Percentiles rank a stretch among this genome's conserved stretches.
Evolutionary conservation across 2,113 vertebrate species (phyloP).

Genomic region (Microtus ochrogaster): DNA sequence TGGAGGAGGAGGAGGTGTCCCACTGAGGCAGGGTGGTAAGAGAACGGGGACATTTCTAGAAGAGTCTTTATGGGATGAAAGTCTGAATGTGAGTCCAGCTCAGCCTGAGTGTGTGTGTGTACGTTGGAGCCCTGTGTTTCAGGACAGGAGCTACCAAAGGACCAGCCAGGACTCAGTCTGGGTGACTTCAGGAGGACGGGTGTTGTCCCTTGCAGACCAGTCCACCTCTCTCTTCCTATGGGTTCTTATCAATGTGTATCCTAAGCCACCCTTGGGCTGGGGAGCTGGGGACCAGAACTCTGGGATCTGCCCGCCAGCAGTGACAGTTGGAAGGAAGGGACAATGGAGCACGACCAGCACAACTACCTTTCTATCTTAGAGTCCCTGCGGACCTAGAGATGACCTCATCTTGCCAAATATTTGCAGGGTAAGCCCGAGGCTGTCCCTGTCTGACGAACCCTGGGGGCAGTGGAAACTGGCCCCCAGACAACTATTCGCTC

Average conservation of each 20-base stretch:
- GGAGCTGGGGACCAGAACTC: background rate
- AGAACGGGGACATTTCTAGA: background rate
- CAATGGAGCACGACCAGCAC: background rate
- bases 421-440: background rate
- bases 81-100: background rate
- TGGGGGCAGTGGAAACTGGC: accelerated
- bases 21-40: background rate
- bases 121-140: background rate
- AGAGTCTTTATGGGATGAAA: background rate
- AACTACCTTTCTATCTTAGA: accelerated
- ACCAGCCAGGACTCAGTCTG: background rate
- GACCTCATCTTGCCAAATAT: background rate
- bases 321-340: background rate
- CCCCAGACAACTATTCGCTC: background rate
- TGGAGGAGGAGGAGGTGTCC: background rate
- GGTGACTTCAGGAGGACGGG: background rate
- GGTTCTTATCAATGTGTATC: background rate
- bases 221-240: background rate
- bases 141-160: background rate
- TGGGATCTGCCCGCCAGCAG: background rate
- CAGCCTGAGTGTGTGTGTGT: background rate
- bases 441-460: background rate
- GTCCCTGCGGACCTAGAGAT: background rate
- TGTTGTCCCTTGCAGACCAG: background rate
- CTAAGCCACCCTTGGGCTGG: accelerated